These are phyloP conservation scores for Gymnogyps californianus DNA, from an alignment of 2,113 vertebrate species.

Conservation along the genomic window DNA sequence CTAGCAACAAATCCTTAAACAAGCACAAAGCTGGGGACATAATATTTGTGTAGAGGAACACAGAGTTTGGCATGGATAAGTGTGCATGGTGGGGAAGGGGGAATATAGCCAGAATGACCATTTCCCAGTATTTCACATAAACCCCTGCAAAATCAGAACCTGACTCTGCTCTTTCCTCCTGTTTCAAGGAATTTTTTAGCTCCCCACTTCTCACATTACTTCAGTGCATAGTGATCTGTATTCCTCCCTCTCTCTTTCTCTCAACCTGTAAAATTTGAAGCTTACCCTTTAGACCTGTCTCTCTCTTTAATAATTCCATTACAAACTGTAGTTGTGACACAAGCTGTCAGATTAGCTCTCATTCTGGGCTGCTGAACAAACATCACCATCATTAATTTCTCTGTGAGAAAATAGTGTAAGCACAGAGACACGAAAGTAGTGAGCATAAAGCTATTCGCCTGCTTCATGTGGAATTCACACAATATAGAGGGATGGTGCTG, in stretches of 20 bases:
- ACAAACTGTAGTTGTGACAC: background rate
- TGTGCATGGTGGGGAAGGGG: background rate
- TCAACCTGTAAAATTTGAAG: background rate
- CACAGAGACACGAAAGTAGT: background rate
- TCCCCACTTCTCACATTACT: background rate
- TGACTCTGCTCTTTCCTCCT: background rate
- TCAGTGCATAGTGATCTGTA: background rate
- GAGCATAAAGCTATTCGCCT: background rate
- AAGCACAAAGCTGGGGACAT: background rate
- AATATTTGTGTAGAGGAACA: background rate
- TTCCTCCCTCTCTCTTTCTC: background rate
- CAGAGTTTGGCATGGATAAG: background rate
- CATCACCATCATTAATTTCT: conserved; percentile 3
- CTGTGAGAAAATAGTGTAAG: background rate
- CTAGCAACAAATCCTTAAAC: background rate
- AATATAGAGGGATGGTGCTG: background rate
- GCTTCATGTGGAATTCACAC: background rate
- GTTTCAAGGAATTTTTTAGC: background rate
- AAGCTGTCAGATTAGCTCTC: conserved; percentile 17
- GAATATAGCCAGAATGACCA: background rate
- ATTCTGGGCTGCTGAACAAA: conserved; percentile 42
- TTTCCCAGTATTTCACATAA: background rate
- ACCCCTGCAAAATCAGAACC: background rate
- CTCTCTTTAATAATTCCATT: background rate
- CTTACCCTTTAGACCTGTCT: conserved; percentile 1